These are phyloP conservation scores for Triplophysa bombifrons DNA, from an alignment of 2,797 vertebrate genomes.

Conservation along the genomic window DNA sequence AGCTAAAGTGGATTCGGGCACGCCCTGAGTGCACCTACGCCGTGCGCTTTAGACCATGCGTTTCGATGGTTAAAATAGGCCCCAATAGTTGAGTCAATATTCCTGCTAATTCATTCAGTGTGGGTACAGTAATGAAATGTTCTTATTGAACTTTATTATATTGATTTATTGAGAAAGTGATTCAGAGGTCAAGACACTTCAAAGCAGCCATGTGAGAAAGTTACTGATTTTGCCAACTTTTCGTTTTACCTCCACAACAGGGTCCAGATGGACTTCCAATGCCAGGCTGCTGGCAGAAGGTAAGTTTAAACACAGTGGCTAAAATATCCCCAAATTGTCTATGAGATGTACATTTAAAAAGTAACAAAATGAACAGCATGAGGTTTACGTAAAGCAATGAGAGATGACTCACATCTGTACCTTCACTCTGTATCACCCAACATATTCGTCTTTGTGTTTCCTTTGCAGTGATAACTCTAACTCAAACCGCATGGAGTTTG, in stretches of 20 bases:
- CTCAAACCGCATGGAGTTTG: conserved; percentile 95
- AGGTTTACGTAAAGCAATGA: conserved; percentile 27
- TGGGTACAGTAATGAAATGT: no score
- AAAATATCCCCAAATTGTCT: background rate
- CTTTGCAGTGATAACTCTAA: conserved; percentile 98
- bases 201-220: background rate
- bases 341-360: no score
- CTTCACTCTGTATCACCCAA: conserved; percentile 42
- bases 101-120: no score
- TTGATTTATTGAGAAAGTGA: background rate
- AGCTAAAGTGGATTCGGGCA: no score
- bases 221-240: background rate
- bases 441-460: conserved; percentile 70
- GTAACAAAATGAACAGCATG: conserved; percentile 5
- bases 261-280: conserved; percentile 98
- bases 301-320: conserved; percentile 65
- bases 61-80: no score
- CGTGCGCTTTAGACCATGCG: no score
- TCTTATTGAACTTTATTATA: background rate
- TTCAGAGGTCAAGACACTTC: background rate
- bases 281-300: conserved; percentile 99
- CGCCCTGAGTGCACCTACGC: no score
- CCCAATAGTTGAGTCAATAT: no score
- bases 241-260: conserved; percentile 69
- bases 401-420: conserved; percentile 31